phyloP scores from a whole-genome alignment of 1,140 invertebrate species.

The Venturia canescens region DNA sequence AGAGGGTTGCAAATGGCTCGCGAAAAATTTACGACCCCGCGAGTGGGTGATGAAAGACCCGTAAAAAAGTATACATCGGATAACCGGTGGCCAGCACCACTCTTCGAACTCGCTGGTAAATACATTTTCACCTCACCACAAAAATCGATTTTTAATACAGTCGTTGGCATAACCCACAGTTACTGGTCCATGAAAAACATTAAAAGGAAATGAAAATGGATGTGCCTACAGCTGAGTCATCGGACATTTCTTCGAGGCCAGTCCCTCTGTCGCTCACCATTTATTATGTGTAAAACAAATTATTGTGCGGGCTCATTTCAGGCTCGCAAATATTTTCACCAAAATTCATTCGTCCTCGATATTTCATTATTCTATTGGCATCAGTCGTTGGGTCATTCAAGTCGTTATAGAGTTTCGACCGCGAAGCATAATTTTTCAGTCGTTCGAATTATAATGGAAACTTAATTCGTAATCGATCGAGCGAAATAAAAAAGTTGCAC shows the following conservation, averaged over 20 bases:
- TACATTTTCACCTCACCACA: slow-evolving; percentile 13
- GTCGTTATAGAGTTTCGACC: slow-evolving; percentile 10
- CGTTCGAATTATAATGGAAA: no score
- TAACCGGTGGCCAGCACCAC: slow-evolving; percentile 45
- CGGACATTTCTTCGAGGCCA: neutral
- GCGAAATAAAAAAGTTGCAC: no score
- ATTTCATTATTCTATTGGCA: neutral
- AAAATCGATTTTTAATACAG: neutral
- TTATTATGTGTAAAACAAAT: slow-evolving; percentile 4
- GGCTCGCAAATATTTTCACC: neutral
- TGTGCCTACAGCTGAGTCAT: neutral
- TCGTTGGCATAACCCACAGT: slow-evolving; percentile 12
- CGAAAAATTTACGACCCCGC: slow-evolving; percentile 66
- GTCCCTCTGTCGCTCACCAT: neutral
- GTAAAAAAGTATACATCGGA: slow-evolving; percentile 59
- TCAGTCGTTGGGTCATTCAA: neutral
- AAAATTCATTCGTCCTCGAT: slow-evolving; percentile 11
- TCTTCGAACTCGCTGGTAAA: slow-evolving; percentile 32
- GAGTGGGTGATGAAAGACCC: slow-evolving; percentile 70
- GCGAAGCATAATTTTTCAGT: no score
- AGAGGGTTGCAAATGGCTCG: slow-evolving; percentile 27
- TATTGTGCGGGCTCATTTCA: neutral
- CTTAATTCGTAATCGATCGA: no score
- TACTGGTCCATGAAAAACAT: neutral
- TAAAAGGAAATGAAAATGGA: neutral